Conservation (phyloP, 2,888 invertebrate genomes). For the Hipparchia sbordonii region DNA sequence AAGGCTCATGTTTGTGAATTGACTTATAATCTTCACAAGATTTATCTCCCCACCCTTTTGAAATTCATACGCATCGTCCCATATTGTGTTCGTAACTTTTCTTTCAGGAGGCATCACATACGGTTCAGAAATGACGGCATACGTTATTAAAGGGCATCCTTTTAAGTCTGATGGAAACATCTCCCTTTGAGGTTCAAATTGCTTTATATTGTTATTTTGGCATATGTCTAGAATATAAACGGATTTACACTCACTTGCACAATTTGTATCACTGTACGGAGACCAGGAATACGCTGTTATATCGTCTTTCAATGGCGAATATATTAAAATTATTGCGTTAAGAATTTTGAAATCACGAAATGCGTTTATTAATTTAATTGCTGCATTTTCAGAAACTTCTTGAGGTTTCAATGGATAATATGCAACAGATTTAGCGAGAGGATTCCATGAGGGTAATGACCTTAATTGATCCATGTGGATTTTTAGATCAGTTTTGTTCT, state of each 20-base stretch:
- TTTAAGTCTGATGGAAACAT: conserved; percentile 71
- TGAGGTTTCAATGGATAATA: conserved; percentile 64
- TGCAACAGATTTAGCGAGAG: conserved; percentile 76
- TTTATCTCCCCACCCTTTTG: conserved; percentile 72
- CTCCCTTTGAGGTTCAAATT: conserved; percentile 59
- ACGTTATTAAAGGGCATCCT: conserved; percentile 70
- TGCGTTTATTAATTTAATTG: conserved; percentile 70
- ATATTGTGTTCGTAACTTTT: conserved; percentile 54
- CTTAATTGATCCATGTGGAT: conserved; percentile 74
- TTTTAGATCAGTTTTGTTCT: conserved; percentile 71
- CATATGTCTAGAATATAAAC: conserved; percentile 73
- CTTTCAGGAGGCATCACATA: conserved; percentile 72
- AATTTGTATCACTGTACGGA: conserved; percentile 71
- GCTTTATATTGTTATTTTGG: conserved; percentile 55
- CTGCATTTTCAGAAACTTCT: conserved; percentile 56
- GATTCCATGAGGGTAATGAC: conserved; percentile 79
- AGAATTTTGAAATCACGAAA: conserved; percentile 66
- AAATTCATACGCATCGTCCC: conserved; percentile 66
- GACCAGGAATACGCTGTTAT: conserved; percentile 73
- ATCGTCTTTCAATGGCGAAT: conserved; percentile 56
- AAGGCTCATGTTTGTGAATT: conserved; percentile 75
- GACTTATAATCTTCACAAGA: conserved; percentile 72
- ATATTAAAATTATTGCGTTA: conserved; percentile 69
- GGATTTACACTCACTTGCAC: conserved; percentile 66
- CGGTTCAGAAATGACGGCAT: conserved; percentile 73